Base-by-base conservation (phyloP, 2,888 invertebrate species). In the Metalampra italica region DNA sequence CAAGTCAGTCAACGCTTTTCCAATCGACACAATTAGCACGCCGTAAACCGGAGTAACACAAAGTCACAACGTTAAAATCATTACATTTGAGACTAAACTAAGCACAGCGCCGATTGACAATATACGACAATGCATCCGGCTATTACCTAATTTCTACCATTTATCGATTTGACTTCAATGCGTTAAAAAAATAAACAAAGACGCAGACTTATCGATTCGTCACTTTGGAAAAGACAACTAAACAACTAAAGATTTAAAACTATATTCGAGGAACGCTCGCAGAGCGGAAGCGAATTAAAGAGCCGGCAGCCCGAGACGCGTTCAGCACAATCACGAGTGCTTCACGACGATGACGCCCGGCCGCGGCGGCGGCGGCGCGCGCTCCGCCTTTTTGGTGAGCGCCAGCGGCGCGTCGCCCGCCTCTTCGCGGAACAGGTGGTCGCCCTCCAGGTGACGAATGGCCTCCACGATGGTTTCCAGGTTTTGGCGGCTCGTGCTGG, bases 381-480 rank as follows among this genome's bases (percentile, higher is more conserved):
- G 69, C 60, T 90, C 90, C 51, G 76, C 71, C 59, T 90, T 82
- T 66, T 85, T 84, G 32, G 91, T 92, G 54, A 93, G 83, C 32
- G 93, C 93, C 30, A 93, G 82, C 11, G 93, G 93, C 45, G 81
- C 80, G 46, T 92, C 92, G 9, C 85, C 72, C 60, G 92, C 90
- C 65, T 93, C 94, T 67, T 97, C 97, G 57, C 94, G 93, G 85
- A 98, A 97, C 74, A 97, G 89, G 79, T 97, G 97, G 78, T 98
- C 98, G 38, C 98, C 98, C 79, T 99, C 99, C 60, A 99, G 90
- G 78, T 99, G 98, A 37, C 98, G 94, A 71, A 99, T 99, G 49
- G 99, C 99, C 82, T 99, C 98, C 37, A 99, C 98, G 61, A 99
- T 98, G 11, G 98, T 98, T 84, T 99, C 98, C 66, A 99, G 91